A percentile compares a stretch with the other conserved stretches of the same genome.
Evolutionary conservation across 2,888 invertebrate genomes (phyloP).

Genomic region (Leucophora obtusa): DNA sequence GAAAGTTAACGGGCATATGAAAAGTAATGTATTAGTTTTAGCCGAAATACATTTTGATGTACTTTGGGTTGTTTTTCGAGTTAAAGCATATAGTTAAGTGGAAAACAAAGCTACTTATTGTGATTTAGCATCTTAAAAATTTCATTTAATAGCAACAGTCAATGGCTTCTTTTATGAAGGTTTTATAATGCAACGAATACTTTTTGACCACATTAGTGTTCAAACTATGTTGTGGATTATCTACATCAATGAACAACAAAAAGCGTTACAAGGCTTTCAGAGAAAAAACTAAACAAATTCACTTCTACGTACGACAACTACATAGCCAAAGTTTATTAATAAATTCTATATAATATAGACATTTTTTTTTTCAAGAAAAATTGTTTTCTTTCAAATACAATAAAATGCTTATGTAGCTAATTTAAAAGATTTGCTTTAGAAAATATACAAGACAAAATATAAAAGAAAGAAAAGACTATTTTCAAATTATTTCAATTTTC

Average conservation of each 20-base stretch:
- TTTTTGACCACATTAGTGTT: not conserved
- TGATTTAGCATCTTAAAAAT: too few species aligned
- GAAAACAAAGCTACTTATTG: too few species aligned
- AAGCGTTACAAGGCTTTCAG: conserved; percentile 25
- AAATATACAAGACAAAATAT: conserved; percentile 6
- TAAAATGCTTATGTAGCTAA: conserved; percentile 35
- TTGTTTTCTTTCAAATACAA: conserved; percentile 10
- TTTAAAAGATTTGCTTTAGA: conserved; percentile 31
- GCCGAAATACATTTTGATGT: too few species aligned
- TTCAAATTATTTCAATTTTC: too few species aligned
- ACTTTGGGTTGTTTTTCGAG: too few species aligned
- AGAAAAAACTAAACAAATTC: conserved; percentile 17
- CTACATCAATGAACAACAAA: conserved; percentile 20
- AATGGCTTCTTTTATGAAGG: too few species aligned
- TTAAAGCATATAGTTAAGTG: too few species aligned
- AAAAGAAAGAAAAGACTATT: not conserved
- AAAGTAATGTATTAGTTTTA: too few species aligned
- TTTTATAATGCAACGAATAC: too few species aligned
- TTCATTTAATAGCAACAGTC: too few species aligned
- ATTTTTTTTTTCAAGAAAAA: not conserved
- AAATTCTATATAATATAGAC: conserved; percentile 1
- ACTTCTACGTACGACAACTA: not conserved
- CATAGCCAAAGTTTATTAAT: conserved; percentile 1
- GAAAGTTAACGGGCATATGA: too few species aligned
- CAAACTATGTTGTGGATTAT: conserved; percentile 10